Evolutionary conservation across 1,140 invertebrate species (phyloP).

Genomic region (Euwallacea fornicatus): DNA sequence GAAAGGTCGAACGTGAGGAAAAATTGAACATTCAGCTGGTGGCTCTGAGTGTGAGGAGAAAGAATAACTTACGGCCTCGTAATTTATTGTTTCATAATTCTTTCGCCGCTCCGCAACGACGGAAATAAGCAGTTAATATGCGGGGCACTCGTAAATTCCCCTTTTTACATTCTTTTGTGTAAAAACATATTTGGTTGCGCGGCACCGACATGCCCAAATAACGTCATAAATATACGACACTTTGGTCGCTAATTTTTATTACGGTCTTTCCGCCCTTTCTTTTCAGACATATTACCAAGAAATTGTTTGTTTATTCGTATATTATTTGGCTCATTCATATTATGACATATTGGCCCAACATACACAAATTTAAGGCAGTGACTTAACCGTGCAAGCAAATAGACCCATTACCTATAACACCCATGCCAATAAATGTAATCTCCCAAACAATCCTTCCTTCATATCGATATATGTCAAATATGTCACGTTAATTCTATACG

Average conservation of each 20-base stretch:
- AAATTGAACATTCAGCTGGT: background rate
- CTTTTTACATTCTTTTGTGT: slow-evolving; percentile 23
- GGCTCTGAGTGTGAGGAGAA: background rate
- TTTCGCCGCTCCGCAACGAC: slow-evolving; percentile 11
- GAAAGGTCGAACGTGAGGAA: background rate
- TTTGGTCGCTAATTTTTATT: slow-evolving; percentile 1
- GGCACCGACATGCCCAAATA: slow-evolving; percentile 5
- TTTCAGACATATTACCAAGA: no score
- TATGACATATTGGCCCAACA: no score
- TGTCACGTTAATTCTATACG: slow-evolving; percentile 5
- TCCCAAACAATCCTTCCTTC: slow-evolving; percentile 12
- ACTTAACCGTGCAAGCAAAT: slow-evolving; percentile 13
- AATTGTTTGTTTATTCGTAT: background rate
- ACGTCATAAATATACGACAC: slow-evolving; percentile 7
- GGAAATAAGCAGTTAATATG: slow-evolving; percentile 31
- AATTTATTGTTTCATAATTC: slow-evolving; percentile 27
- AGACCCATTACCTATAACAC: slow-evolving; percentile 2
- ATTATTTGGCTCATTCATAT: background rate
- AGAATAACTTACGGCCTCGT: slow-evolving; percentile 18
- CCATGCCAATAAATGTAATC: slow-evolving; percentile 19
- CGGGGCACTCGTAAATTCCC: slow-evolving; percentile 18
- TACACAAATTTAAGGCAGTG: background rate
- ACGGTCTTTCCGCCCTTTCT: no score
- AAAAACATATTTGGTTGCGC: slow-evolving; percentile 20
- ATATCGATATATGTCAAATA: slow-evolving; percentile 6